These are phyloP conservation scores for Vespertilio murinus DNA, from an alignment of 2,797 vertebrate species.

Conservation along the genomic window DNA sequence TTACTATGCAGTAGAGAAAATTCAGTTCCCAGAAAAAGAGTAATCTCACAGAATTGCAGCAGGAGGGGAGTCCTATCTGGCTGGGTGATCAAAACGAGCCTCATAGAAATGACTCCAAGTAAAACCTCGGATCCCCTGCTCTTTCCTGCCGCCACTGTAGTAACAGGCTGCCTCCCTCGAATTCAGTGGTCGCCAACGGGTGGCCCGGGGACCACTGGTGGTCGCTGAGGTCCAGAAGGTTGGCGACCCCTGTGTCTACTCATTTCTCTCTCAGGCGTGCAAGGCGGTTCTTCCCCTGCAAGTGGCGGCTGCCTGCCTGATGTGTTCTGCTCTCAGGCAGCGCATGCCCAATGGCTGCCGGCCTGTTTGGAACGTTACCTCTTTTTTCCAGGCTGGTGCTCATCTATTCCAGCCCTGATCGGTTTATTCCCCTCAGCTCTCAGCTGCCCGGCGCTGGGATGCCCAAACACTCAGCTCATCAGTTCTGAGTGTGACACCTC, in stretches of 20 bases:
- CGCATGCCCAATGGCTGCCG: not conserved
- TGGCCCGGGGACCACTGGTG: too few species aligned
- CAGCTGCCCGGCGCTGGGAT: not conserved
- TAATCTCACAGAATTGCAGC: not conserved
- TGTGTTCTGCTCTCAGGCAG: not conserved
- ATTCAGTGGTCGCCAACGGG: too few species aligned
- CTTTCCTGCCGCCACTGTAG: not conserved
- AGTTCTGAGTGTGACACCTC: not conserved
- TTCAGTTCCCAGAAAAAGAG: not conserved
- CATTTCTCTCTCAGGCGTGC: conserved; percentile 15
- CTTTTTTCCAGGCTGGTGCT: not conserved
- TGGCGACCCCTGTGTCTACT: not conserved
- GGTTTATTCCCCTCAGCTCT: not conserved
- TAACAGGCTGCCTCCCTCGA: not conserved
- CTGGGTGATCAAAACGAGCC: not conserved
- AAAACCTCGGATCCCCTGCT: not conserved
- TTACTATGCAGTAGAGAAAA: not conserved
- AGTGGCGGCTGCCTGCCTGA: not conserved
- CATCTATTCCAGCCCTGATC: not conserved
- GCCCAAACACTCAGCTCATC: not conserved
- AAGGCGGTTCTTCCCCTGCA: conserved; percentile 6
- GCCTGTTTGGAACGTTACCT: not conserved
- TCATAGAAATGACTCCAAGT: not conserved
- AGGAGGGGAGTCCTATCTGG: not conserved
- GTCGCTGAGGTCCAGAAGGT: too few species aligned